phyloP scores from a whole-genome alignment of 1,140 invertebrate species.

The Thalassaphorura encarpata region DNA sequence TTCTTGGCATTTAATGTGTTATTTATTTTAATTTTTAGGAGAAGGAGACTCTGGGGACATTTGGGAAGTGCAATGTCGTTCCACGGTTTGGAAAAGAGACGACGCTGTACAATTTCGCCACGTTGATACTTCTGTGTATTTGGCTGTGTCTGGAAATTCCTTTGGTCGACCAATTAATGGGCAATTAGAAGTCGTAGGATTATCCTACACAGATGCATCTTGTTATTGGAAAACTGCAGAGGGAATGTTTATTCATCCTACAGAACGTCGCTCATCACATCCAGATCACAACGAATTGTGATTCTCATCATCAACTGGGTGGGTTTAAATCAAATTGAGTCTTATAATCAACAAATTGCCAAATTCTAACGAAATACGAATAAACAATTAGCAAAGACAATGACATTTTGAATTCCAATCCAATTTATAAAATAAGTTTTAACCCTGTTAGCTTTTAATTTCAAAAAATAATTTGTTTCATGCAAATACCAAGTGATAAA shows the following conservation, averaged over 20 bases:
- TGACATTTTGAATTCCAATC: too few relatives aligned
- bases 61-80: slow-evolving; percentile 79
- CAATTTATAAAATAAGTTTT: too few relatives aligned
- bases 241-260: slow-evolving; percentile 80
- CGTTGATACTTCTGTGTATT: slow-evolving; percentile 51
- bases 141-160: slow-evolving; percentile 65
- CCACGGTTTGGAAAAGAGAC: slow-evolving; percentile 71
- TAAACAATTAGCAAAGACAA: too few relatives aligned
- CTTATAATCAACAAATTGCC: too few relatives aligned
- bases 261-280: slow-evolving; percentile 41
- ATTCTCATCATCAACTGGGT: too few relatives aligned
- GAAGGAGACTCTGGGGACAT: slow-evolving; percentile 92
- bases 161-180: slow-evolving; percentile 80
- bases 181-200: slow-evolving; percentile 77
- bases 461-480: too few relatives aligned
- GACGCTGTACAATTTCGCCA: slow-evolving; percentile 53
- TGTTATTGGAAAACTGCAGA: slow-evolving; percentile 75
- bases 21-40: slow-evolving; percentile 1
- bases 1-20: not conserved
- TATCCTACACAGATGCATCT: slow-evolving; percentile 50
- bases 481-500: too few relatives aligned
- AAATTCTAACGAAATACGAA: too few relatives aligned
- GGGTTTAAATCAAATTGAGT: too few relatives aligned
- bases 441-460: too few relatives aligned
- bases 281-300: slow-evolving; percentile 5